These are phyloP conservation scores for Brachionus manjavacas DNA, from an alignment of 1,140 invertebrate species.

Conservation along the genomic window DNA sequence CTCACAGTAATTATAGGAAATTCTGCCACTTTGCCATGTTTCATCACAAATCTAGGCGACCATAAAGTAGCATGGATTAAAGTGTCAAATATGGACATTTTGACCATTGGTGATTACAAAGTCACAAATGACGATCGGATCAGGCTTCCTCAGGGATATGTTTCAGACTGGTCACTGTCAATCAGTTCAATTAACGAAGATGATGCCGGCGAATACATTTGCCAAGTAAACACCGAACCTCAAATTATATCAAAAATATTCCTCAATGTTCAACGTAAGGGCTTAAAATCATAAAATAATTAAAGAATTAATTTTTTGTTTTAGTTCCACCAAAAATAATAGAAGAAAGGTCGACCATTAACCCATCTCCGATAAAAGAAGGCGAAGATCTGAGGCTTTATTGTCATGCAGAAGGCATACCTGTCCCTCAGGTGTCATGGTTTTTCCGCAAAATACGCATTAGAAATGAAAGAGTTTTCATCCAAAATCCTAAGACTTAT, in stretches of 20 bases:
- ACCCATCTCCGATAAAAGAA: background rate
- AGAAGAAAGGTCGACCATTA: constrained; percentile 22
- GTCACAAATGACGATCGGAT: constrained; percentile 34
- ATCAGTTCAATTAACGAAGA: constrained; percentile 26
- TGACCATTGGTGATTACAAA: constrained; percentile 39
- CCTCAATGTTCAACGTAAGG: constrained; percentile 36
- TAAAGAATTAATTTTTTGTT: background rate
- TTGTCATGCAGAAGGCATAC: constrained; percentile 40
- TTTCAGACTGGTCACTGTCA: constrained; percentile 38
- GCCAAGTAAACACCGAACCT: constrained; percentile 40
- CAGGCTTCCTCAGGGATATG: constrained; percentile 7
- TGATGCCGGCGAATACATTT: constrained; percentile 34
- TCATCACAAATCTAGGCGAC: constrained; percentile 79
- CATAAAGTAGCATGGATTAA: constrained; percentile 63
- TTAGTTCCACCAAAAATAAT: constrained; percentile 39
- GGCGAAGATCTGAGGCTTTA: background rate
- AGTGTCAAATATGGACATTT: constrained; percentile 39
- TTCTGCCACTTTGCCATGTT: constrained; percentile 83
- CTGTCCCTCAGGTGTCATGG: constrained; percentile 11
- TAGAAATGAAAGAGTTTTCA: background rate
- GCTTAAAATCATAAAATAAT: background rate
- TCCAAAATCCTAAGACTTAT: background rate
- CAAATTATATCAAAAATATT: constrained; percentile 8
- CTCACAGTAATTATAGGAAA: constrained; percentile 82
- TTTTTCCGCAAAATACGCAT: background rate